These are phyloP conservation scores for Atopsyche davidsoni DNA, from an alignment of 1,140 invertebrate species.

Conservation along the genomic window DNA sequence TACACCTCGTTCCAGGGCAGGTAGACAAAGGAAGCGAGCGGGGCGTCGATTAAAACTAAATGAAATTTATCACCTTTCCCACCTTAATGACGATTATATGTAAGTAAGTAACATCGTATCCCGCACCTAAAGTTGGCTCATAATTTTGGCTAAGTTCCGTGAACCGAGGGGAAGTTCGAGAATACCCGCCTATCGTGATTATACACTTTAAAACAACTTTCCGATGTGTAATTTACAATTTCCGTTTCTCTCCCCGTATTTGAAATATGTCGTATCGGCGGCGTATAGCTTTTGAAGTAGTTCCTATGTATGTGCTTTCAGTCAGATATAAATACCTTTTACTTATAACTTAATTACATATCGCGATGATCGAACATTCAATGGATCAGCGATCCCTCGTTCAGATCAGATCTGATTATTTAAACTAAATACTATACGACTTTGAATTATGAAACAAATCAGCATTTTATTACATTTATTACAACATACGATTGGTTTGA, in stretches of 20 bases:
- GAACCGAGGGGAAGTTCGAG: constrained; percentile 6
- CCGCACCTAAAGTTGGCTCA: constrained; percentile 18
- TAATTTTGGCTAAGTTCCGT: constrained; percentile 22
- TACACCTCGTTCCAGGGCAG: background rate
- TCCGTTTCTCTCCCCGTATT: background rate
- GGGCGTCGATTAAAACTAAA: background rate
- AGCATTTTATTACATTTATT: too few relatives aligned
- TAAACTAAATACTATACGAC: too few relatives aligned
- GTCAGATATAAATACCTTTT: too few relatives aligned
- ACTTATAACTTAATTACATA: too few relatives aligned
- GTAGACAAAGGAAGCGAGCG: background rate
- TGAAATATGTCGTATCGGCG: too few relatives aligned
- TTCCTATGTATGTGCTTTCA: too few relatives aligned
- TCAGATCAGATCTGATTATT: too few relatives aligned
- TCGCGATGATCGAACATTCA: too few relatives aligned
- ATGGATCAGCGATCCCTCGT: too few relatives aligned
- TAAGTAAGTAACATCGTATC: constrained; percentile 14
- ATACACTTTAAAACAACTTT: background rate
- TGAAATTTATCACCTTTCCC: background rate
- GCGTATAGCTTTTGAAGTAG: too few relatives aligned
- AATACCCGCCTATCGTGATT: constrained; percentile 4
- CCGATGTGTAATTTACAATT: background rate
- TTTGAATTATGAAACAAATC: too few relatives aligned
- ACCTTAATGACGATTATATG: constrained; percentile 15
- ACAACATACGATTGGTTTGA: too few relatives aligned